Evolutionary conservation across 2,888 invertebrate species (phyloP), one percentile per base, ranked within the genome.

Genomic region (Sturmia bella): DNA sequence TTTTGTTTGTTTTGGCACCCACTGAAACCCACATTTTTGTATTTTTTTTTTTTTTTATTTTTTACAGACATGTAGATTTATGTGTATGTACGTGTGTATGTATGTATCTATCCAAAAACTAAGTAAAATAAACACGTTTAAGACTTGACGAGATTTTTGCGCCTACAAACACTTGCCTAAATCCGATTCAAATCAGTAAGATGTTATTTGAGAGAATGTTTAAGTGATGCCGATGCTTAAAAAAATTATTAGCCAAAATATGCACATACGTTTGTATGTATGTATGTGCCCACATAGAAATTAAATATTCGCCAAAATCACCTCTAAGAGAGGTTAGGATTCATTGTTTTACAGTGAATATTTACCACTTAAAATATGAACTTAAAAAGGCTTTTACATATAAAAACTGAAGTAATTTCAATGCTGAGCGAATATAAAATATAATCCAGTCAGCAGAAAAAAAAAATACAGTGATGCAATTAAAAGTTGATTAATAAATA

Each of bases 121-220:
- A 59, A 54, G 43, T 39, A 24, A 61, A 48, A 70, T 50, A 77
- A 77, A 81, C 73, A 77, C 63, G 77, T 81, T 77, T 81, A 43
- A n/a, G n/a, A 63, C 48, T 37, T 56, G 63, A 56, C 50, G 50
- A 66, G 21, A 64, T 73, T 57, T 24, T 63, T 68, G 77, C 81
- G 81, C 81, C 81, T 81, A 81, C 81, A 81, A 57, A 37, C 43
- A 56, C 69, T 81, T 69, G 56, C 68, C 63, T 24, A 73, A 73
- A 77, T 73, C 2, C 59, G 48, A 68, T 68, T 50, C 43, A 59
- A 76, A 43, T 68, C 11, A 43, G 17, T 63, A 77, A 76, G 41
- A 50, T 75, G 19, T 48, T 70, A 75, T 27, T 32, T 3, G 7
- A 32, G 5, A 9, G 59, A 68, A 74, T 45, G 37, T 43, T 64